Evolutionary conservation across 2,113 vertebrate genomes (phyloP), one percentile per base, ranked within the genome.

Genomic region (Pyxicephalus adspersus): DNA sequence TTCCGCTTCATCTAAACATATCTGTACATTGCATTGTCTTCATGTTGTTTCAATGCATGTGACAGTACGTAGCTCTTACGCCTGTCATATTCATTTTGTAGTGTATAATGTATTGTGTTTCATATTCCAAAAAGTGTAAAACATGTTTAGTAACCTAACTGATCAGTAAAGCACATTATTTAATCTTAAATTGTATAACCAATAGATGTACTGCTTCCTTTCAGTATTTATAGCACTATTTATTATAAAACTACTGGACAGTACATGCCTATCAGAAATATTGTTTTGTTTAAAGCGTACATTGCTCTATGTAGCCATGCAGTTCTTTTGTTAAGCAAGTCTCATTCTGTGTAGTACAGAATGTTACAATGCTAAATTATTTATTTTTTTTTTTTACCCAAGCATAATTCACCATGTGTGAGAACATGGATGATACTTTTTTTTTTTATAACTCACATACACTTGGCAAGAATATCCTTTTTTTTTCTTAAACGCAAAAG

Each of bases 11-110:
- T 60, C 25, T 52, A 15, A 23, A 77, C 55, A 29, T 64, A 26
- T 73, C 18, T 81, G 38, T 73, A 64, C 60, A 81, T 81, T 64
- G 78, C 50, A 64, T 64, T 66, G 51, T 82, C 45, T 75, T 19
- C 73, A 80, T 20, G 18, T 16, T 38, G 1, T 74, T 18, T 64
- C 18, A 73, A n/a, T 64, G 25, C 61, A 55, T 66, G 51, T 64
- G 34, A 2, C 28, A 57, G 26, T 64, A 74, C 17, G 22, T 9
- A 57, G 5, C 60, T 18, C 28, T 60, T 26, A 61, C 73, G 52
- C 34, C n/a, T 45, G 60, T 81, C 17, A 18, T 31, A 25, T 57
- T 23, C 66, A 38, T 67, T 31, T 22, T 29, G 25, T 51, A 31
- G 11, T 54, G 61, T 50, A 55, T 78, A 45, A 45, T 45, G 15